phyloP scores from a whole-genome alignment of 2,113 vertebrate species.

The Scolopax mira region DNA sequence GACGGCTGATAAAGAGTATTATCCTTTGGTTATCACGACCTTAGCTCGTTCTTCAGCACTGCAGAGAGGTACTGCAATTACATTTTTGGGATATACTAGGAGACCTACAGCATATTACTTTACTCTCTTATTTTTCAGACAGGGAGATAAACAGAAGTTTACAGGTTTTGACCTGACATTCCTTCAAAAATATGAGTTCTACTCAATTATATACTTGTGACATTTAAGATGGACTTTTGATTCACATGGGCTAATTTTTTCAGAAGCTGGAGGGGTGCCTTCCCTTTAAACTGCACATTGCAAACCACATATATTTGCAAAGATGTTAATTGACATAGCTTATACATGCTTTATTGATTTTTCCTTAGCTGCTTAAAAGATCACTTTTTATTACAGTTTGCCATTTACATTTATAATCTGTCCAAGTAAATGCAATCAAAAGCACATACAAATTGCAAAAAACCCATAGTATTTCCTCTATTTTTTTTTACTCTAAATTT shows the following conservation, averaged over 20 bases:
- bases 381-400: background rate
- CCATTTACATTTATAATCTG: background rate
- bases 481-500: background rate
- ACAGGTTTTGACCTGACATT: background rate
- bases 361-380: background rate
- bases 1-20: background rate
- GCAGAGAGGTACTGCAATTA: background rate
- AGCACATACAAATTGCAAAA: background rate
- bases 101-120: background rate
- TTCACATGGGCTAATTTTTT: background rate
- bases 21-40: background rate
- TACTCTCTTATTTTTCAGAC: background rate
- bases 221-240: background rate
- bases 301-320: background rate
- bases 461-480: background rate
- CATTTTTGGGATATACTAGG: background rate
- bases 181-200: background rate
- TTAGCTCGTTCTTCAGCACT: background rate
- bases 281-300: background rate
- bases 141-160: background rate
- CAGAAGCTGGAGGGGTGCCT: background rate
- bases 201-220: background rate
- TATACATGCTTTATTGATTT: background rate
- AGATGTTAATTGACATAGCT: background rate
- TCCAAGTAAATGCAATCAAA: background rate